These are phyloP conservation scores for Leptarthrus brevirostris DNA, from an alignment of 2,888 invertebrate species.

Conservation along the genomic window DNA sequence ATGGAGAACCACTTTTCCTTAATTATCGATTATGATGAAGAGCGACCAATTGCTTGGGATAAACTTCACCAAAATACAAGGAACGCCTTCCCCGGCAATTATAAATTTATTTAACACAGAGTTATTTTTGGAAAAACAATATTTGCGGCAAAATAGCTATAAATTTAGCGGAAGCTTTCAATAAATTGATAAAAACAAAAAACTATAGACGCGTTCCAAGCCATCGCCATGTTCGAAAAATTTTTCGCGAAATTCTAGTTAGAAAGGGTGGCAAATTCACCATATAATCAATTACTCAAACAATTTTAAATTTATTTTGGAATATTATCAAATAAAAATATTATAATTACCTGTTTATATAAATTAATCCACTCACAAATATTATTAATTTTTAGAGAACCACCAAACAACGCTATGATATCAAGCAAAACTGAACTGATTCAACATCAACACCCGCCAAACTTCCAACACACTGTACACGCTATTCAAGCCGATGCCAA, in stretches of 20 bases:
- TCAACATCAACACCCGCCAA: neutral
- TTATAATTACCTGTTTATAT: neutral
- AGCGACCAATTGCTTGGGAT: neutral
- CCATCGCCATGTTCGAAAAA: constrained; percentile 24
- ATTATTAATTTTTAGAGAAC: neutral
- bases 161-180: neutral
- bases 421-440: neutral
- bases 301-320: neutral
- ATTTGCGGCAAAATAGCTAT: neutral
- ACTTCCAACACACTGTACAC: constrained; percentile 1
- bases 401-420: neutral
- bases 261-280: neutral
- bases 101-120: no score
- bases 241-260: neutral
- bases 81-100: neutral
- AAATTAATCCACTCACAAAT: neutral
- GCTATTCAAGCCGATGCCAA: constrained; percentile 40
- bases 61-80: neutral
- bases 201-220: neutral
- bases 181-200: neutral
- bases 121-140: neutral
- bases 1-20: neutral
- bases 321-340: no score
- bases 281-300: neutral
- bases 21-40: neutral